phyloP scores from a whole-genome alignment of 2,113 vertebrate species.

The Solea senegalensis region DNA sequence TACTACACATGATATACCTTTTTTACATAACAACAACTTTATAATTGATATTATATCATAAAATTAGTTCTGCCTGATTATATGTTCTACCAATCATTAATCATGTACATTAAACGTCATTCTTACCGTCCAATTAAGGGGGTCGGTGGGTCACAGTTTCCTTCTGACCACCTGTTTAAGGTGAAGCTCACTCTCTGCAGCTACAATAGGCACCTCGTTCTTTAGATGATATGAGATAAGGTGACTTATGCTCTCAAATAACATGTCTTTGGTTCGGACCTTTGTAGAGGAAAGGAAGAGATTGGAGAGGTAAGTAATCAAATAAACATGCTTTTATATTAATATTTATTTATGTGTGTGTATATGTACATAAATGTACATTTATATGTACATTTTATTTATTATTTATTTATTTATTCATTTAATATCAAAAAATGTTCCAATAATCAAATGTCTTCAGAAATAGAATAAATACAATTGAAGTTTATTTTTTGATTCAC shows the following conservation, averaged over 20 bases:
- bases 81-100: too few relatives aligned
- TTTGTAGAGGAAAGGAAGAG: slow-evolving; percentile 55
- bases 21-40: too few relatives aligned
- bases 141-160: slow-evolving; percentile 76
- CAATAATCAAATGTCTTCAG: background rate
- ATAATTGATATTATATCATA: too few relatives aligned
- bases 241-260: slow-evolving; percentile 97
- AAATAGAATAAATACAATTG: background rate
- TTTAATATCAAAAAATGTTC: background rate
- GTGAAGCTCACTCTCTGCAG: slow-evolving; percentile 93
- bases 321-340: background rate
- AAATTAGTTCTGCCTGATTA: too few relatives aligned
- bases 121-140: slow-evolving; percentile 45
- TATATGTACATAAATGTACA: too few relatives aligned
- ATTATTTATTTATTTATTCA: too few relatives aligned
- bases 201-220: slow-evolving; percentile 94
- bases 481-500: background rate
- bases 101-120: background rate
- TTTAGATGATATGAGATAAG: slow-evolving; percentile 93
- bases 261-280: slow-evolving; percentile 97
- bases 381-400: too few relatives aligned
- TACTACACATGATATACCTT: too few relatives aligned
- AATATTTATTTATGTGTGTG: too few relatives aligned
- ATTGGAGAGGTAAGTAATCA: background rate
- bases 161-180: slow-evolving; percentile 89